These are phyloP conservation scores for Mustela lutreola DNA, from an alignment of 2,113 vertebrate species.

Conservation along the genomic window DNA sequence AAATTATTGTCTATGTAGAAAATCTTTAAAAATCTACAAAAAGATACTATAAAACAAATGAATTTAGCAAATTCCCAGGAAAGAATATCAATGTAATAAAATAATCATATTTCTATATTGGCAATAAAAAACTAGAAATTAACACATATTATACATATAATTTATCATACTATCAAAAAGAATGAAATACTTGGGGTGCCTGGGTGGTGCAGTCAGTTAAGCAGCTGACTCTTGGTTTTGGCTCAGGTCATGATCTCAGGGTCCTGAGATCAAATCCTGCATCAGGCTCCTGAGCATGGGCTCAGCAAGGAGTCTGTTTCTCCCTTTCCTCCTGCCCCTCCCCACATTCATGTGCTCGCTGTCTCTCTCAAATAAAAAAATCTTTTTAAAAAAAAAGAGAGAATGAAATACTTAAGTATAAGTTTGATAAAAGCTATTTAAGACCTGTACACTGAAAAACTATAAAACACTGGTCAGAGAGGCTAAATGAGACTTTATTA, in stretches of 20 bases:
- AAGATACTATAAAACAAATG: background rate
- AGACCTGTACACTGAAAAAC: background rate
- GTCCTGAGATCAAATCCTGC: background rate
- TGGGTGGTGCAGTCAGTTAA: background rate
- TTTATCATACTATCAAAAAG: background rate
- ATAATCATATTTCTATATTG: background rate
- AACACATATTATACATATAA: background rate
- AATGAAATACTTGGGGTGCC: background rate
- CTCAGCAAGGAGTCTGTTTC: background rate
- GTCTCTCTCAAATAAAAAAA: background rate
- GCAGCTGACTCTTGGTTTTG: background rate
- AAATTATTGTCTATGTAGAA: background rate
- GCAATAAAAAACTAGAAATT: background rate
- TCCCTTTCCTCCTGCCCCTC: background rate
- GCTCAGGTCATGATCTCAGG: background rate
- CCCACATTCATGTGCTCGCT: background rate
- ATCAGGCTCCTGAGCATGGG: background rate
- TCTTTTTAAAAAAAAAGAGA: background rate
- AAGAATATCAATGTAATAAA: conserved; percentile 31
- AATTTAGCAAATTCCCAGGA: conserved; percentile 21
- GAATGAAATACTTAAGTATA: background rate
- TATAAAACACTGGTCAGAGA: background rate
- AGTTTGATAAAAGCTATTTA: background rate
- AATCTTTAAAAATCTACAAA: conserved; percentile 32
- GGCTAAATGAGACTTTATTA: background rate